Evolutionary conservation across 2,113 vertebrate species (phyloP), one percentile per base, ranked within the genome.

Genomic region (Tiliqua scincoides): DNA sequence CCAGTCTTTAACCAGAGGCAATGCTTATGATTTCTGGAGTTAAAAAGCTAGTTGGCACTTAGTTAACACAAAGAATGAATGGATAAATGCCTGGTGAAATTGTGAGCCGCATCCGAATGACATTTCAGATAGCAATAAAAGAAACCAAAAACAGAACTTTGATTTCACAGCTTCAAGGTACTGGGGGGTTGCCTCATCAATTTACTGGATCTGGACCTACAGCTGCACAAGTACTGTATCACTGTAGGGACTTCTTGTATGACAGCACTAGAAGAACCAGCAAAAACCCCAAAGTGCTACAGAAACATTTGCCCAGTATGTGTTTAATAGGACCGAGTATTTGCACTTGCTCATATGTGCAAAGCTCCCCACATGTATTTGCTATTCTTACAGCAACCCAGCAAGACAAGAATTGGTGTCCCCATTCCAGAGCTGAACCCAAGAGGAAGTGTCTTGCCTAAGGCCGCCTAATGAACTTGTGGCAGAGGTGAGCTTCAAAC

Each of bases 81-180:
- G 14, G 54, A 62, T 25, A 59, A 82, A 75, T 80, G 67, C 82
- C 57, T 82, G 83, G 91, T 62, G n/a, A 27, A 75, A 91, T 84
- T 82, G 80, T n/a, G 85, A 76, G 37, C 11, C 86, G 68, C 21
- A 67, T 85, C 89, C 89, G 12, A 87, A 72, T 77, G 57, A 54
- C 57, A 87, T 92, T 91, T 91, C 74, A 86, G n/a, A 54, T 67
- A 83, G 35, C 61, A 84, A 79, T 73, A 89, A 89, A 30, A 18
- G 70, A 21, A 93, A 82, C 20, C 40, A 54, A 14, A n/a, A 18
- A 4, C 87, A 90, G 87, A 17, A 6, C 62, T 35, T 76, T 30
- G 40, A 63, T 78, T 73, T 70, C 74, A 83, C 43, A 86, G 61
- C 89, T 89, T 89, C 84, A 78, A 61, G 3, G 1, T 15, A 25